These are phyloP conservation scores for Lepidurus arcticus DNA, from an alignment of 1,140 invertebrate species.

Conservation along the genomic window DNA sequence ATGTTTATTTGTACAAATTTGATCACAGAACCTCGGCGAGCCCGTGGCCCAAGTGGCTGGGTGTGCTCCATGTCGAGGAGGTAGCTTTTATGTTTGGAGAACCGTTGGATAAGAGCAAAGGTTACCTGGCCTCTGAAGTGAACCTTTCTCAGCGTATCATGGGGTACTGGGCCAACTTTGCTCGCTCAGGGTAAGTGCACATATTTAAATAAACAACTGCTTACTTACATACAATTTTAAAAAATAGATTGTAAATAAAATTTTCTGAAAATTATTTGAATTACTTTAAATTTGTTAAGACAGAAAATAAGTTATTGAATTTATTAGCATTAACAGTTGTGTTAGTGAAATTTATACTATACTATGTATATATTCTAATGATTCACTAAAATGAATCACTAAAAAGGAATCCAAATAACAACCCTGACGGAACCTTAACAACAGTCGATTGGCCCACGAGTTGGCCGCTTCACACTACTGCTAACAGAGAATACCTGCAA, in stretches of 20 bases:
- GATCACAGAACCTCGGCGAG: conserved; percentile 77
- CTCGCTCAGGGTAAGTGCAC: conserved; percentile 74
- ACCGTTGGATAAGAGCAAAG: conserved; percentile 70
- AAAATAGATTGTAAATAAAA: background rate
- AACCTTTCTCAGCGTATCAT: conserved; percentile 79
- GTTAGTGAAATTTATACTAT: background rate
- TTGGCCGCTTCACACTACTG: conserved; percentile 80
- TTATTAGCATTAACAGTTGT: no score
- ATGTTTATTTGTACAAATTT: conserved; percentile 93
- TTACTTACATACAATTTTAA: background rate
- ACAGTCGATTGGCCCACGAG: conserved; percentile 72
- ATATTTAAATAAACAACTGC: background rate
- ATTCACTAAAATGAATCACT: no score
- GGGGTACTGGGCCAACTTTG: conserved; percentile 93
- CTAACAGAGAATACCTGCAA: conserved; percentile 76
- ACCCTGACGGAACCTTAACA: conserved; percentile 50
- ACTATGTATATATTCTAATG: background rate
- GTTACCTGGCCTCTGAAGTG: conserved; percentile 71
- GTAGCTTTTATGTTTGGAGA: conserved; percentile 92
- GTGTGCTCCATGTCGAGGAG: conserved; percentile 92
- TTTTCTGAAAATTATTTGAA: background rate
- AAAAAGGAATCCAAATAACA: conserved; percentile 56
- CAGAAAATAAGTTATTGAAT: no score
- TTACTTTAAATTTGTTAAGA: background rate
- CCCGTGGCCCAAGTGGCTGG: conserved; percentile 93